These are phyloP conservation scores for Sacculina carcini DNA, from an alignment of 2,888 invertebrate genomes.

Conservation along the genomic window DNA sequence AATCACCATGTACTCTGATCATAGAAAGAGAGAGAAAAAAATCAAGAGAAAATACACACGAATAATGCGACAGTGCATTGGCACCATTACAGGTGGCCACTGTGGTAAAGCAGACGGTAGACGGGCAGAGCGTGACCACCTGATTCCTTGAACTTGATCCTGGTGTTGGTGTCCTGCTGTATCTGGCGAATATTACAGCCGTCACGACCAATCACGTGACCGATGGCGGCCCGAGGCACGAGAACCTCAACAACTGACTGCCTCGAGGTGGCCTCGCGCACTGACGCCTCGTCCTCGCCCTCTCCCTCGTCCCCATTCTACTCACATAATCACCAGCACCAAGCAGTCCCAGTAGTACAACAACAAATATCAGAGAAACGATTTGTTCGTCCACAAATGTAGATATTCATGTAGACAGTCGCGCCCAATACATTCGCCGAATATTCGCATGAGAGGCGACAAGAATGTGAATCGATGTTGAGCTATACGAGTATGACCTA, in stretches of 20 bases:
- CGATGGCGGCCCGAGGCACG: slow-evolving; percentile 13
- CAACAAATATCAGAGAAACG: neutral
- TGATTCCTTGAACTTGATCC: slow-evolving; percentile 25
- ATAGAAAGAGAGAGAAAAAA: slow-evolving; percentile 1
- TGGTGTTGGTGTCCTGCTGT: slow-evolving; percentile 41
- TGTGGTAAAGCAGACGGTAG: no score
- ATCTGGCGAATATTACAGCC: slow-evolving; percentile 49
- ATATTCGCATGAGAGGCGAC: no score
- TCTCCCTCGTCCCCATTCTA: neutral
- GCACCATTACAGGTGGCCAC: no score
- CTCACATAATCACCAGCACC: no score
- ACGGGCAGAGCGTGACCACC: slow-evolving; percentile 13
- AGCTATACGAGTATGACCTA: no score
- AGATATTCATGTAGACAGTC: no score
- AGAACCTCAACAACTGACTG: slow-evolving; percentile 4
- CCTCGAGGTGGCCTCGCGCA: neutral
- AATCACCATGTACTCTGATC: no score
- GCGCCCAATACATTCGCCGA: no score
- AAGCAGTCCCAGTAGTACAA: no score
- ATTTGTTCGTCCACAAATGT: neutral
- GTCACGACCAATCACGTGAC: slow-evolving; percentile 30
- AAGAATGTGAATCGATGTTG: no score
- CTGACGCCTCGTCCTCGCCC: neutral
- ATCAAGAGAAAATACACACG: neutral
- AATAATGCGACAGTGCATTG: slow-evolving; percentile 5